Base-by-base conservation (phyloP, 2,888 invertebrate species). In the Zeuzera pyrina region DNA sequence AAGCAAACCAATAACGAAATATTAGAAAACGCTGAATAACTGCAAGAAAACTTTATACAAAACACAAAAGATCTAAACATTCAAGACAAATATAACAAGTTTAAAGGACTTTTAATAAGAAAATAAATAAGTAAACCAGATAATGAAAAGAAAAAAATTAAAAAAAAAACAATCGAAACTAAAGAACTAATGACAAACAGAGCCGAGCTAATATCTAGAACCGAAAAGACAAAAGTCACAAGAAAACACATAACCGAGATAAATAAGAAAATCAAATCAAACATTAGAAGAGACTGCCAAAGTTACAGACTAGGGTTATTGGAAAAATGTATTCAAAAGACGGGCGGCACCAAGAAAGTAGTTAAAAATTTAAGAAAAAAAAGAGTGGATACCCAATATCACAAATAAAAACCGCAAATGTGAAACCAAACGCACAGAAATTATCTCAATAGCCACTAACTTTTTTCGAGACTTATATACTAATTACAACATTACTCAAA, bases 381-480 rank as follows among this genome's bases (percentile, higher is more conserved):
- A 5, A 19, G 8, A 19, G 8, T 19, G 19, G 19, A 19, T 19
- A 19, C 19, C 19, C n/a, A n/a, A n/a, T n/a, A n/a, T n/a, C n/a
- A 19, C 5, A 19, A 19, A 19, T 8, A 19, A 19, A 8, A 19
- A 19, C 5, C 5, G 8, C 19, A 19, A 19, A 5, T 19, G 5
- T 6, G 8, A 5, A 19, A 19, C 19, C 5, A 19, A 19, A 19
- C 5, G 19, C 5, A 6, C 8, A 19, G 5, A 5, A 19, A 19
- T 19, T n/a, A n/a, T n/a, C 8, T 7, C 28, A 23, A 13, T 3
- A 12, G 31, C 29, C 7, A 36, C 29, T n/a, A 12, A 35, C 7
- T 31, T 23, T 12, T 29, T 25, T 11, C 14, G 14, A 7, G 15
- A 31, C 7, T 6, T 31, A 24, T 35, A 35, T 10, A 12, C n/a